Conservation (phyloP, 2,113 vertebrate genomes). For the Prionailurus viverrinus region DNA sequence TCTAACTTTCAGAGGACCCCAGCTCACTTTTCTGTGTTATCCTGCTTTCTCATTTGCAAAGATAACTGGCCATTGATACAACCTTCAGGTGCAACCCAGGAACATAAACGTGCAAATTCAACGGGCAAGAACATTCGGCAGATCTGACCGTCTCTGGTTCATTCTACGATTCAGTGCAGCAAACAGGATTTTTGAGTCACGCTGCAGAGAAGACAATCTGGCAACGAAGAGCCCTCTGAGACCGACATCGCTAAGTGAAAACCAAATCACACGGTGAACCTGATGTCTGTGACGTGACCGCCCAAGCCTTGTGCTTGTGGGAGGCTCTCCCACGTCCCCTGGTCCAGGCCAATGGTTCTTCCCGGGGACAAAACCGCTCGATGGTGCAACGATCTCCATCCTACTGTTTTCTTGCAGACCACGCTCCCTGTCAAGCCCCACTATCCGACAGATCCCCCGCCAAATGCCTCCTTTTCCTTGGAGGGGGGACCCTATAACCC, state of each 20-base stretch:
- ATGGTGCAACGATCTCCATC: fast-evolving
- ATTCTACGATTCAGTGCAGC: fast-evolving
- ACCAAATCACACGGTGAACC: not conserved
- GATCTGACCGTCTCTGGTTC: not conserved
- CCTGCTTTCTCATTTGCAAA: not conserved
- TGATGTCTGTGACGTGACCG: fast-evolving
- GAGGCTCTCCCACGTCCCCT: fast-evolving
- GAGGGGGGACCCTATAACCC: fast-evolving
- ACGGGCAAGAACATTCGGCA: not conserved
- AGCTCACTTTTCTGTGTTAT: not conserved
- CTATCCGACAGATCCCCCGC: no score
- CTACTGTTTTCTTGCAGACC: fast-evolving
- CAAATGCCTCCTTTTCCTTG: not conserved
- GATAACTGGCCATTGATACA: not conserved
- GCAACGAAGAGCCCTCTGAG: fast-evolving
- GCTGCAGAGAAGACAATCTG: fast-evolving
- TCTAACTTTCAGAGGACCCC: not conserved
- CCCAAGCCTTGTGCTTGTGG: no score
- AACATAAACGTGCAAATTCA: not conserved
- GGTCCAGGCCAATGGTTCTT: not conserved
- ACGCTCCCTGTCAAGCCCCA: no score
- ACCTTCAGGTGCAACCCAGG: not conserved
- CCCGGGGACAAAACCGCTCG: fast-evolving
- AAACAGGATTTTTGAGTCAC: no score
- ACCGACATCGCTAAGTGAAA: not conserved